phyloP scores from a whole-genome alignment of 2,888 invertebrate species.

The Drosophila heteroneura region DNA sequence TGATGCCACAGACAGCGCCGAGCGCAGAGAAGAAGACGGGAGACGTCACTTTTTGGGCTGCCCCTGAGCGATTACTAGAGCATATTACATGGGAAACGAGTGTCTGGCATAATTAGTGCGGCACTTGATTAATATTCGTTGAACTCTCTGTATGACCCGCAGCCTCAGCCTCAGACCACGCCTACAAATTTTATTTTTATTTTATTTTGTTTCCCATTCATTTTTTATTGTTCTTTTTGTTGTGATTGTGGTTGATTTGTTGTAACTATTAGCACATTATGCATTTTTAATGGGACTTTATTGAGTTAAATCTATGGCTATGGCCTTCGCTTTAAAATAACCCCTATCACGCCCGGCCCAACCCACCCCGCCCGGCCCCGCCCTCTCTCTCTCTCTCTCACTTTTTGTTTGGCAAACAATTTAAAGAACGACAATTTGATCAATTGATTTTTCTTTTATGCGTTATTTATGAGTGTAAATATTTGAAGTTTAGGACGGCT shows the following conservation, averaged over 20 bases:
- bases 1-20: constrained; percentile 67
- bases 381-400: neutral
- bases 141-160: constrained; percentile 69
- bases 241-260: constrained; percentile 58
- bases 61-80: constrained; percentile 40
- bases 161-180: constrained; percentile 49
- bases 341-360: constrained; percentile 29
- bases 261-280: constrained; percentile 72
- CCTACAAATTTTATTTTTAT: constrained; percentile 38
- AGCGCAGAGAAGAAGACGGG: neutral
- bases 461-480: constrained; percentile 76
- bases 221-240: constrained; percentile 24
- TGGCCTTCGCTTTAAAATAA: constrained; percentile 55
- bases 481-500: constrained; percentile 60
- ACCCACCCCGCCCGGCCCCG: neutral
- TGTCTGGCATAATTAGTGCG: constrained; percentile 68
- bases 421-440: constrained; percentile 51
- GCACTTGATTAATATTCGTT: constrained; percentile 79
- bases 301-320: constrained; percentile 68
- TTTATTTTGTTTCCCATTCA: constrained; percentile 14
- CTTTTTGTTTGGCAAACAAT: constrained; percentile 46
- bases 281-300: constrained; percentile 65
- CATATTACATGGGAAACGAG: constrained; percentile 37
- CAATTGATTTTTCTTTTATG: constrained; percentile 55
- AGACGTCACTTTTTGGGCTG: constrained; percentile 40